Conservation (phyloP, 2,113 vertebrate genomes). For the Phyllopteryx taeniolatus region DNA sequence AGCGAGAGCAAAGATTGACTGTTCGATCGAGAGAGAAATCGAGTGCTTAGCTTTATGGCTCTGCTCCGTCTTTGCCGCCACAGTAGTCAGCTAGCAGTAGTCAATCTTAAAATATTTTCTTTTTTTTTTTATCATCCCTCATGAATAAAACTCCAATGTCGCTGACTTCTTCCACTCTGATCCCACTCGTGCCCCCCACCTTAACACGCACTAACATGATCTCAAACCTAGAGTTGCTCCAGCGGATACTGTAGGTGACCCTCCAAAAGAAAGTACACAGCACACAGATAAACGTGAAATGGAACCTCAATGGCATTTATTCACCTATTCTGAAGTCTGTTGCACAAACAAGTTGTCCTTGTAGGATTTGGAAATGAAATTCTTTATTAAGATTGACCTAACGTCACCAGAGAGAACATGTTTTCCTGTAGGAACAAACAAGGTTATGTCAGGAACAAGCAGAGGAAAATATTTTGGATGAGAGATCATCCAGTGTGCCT, state of each 20-base stretch:
- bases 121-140: conserved; percentile 3
- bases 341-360: neutral
- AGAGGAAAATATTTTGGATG: too few species aligned
- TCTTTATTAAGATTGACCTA: neutral
- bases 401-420: neutral
- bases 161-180: conserved; percentile 4
- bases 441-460: too few species aligned
- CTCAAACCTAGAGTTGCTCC: conserved; percentile 2
- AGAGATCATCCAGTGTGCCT: too few species aligned
- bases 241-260: conserved; percentile 14
- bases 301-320: conserved; percentile 14
- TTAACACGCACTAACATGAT: conserved; percentile 1
- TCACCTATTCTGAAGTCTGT: neutral
- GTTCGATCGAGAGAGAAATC: neutral
- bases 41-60: conserved; percentile 17
- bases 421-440: neutral
- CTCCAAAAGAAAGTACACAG: conserved; percentile 3
- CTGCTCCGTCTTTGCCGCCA: conserved; percentile 11
- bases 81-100: neutral
- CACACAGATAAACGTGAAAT: conserved; percentile 4
- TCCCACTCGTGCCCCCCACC: neutral
- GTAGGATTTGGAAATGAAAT: neutral
- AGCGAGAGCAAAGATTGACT: conserved; percentile 3
- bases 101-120: conserved; percentile 12
- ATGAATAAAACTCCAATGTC: conserved; percentile 18